These are phyloP conservation scores for Physeter macrocephalus DNA, from an alignment of 2,113 vertebrate species.

Conservation along the genomic window DNA sequence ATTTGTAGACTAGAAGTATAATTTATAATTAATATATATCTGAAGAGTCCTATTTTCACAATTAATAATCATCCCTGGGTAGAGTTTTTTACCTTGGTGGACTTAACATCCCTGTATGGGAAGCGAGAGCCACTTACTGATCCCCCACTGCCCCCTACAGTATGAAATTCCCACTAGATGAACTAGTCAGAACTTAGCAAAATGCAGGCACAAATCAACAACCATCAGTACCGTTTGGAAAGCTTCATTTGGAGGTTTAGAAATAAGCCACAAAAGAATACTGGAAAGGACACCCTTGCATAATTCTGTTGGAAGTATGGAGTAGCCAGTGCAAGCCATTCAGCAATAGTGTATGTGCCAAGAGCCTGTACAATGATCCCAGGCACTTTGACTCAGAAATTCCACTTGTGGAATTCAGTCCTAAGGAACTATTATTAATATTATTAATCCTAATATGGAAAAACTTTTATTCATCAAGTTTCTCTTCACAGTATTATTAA, in stretches of 20 bases:
- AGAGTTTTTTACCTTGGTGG: not conserved
- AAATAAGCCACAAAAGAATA: not conserved
- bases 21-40: not conserved
- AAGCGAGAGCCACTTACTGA: not conserved
- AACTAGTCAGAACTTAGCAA: not conserved
- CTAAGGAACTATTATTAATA: not conserved
- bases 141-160: slow-evolving; percentile 27
- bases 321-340: not conserved
- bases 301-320: not conserved
- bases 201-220: not conserved
- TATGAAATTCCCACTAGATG: not conserved
- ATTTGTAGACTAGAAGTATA: not conserved
- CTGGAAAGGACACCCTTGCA: not conserved
- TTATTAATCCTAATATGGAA: not conserved
- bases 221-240: not conserved
- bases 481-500: not conserved
- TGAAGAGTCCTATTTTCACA: not conserved
- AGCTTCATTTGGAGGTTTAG: not conserved
- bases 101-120: not conserved
- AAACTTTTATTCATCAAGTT: not conserved
- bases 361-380: not conserved
- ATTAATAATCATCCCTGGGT: not conserved
- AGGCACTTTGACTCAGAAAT: slow-evolving; percentile 26
- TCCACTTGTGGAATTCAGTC: not conserved
- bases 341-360: not conserved